These are phyloP conservation scores for Heliothis peltigera DNA, from an alignment of 2,888 invertebrate genomes.

Conservation along the genomic window DNA sequence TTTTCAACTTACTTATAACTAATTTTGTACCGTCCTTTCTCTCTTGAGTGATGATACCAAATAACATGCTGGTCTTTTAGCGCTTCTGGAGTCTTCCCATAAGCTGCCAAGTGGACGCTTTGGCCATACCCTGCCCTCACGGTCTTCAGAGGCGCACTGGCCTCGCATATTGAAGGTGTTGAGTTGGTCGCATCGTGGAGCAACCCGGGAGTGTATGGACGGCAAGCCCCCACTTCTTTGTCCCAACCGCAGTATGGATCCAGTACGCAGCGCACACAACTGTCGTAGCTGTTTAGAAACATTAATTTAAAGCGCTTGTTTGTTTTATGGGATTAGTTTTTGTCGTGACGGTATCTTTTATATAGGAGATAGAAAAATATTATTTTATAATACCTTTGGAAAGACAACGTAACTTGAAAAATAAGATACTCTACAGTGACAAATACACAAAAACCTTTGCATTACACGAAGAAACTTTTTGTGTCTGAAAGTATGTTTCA, in stretches of 20 bases:
- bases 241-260: constrained; percentile 94
- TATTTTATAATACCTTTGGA: constrained; percentile 19
- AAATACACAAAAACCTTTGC: background rate
- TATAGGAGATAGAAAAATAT: no score
- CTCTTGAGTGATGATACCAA: constrained; percentile 89
- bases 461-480: background rate
- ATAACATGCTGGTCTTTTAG: constrained; percentile 84
- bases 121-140: constrained; percentile 91
- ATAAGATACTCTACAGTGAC: background rate
- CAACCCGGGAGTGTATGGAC: constrained; percentile 89
- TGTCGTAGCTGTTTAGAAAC: constrained; percentile 86
- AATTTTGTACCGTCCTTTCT: constrained; percentile 88
- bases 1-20: constrained; percentile 85
- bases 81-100: constrained; percentile 87
- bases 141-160: constrained; percentile 88
- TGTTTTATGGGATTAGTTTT: background rate
- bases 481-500: no score
- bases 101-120: constrained; percentile 90
- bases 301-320: background rate
- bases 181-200: constrained; percentile 91
- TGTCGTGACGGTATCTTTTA: background rate
- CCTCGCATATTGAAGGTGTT: constrained; percentile 90
- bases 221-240: constrained; percentile 89
- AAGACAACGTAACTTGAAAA: background rate
- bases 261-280: constrained; percentile 91